Evolutionary conservation across 1,140 invertebrate genomes (phyloP), one percentile per base, ranked within the genome.

Genomic region (Frieseomelitta varia): DNA sequence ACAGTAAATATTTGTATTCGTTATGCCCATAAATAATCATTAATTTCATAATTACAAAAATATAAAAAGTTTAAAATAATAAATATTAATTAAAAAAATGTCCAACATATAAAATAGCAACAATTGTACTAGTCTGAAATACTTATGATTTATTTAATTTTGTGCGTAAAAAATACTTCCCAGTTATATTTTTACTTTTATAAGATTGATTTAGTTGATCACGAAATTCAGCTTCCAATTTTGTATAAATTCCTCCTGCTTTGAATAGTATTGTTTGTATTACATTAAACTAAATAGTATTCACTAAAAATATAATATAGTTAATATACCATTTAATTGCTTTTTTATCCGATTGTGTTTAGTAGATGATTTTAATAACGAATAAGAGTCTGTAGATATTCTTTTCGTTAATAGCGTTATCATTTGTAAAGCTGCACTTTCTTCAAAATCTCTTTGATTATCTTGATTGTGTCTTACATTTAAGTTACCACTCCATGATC

Each of bases 381-480:
- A 79, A 79, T 86, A 90, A 68, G 80, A 87, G 81, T 93, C 92
- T 30, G 90, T 81, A n/a, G 94, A 88, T 85, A 94, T 88, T 92
- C 96, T 90, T 86, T 95, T 95, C 34, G 95, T 95, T 47, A 97
- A 95, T 63, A 97, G 93, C 6, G 94, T 92, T 34, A 96, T 94
- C 95, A 98, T 97, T 92, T 97, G 96, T 67, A 96, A 95, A 65
- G 97, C 96, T 2, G 96, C 96, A 87, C 96, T 96, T 94, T 98
- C 97, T 93, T 98, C 97, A 90, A 96, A 97, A 72, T 97, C 96
- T 39, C 97, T 94, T 93, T 98, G 97, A 89, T 97, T 97, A 92
- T 98, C 97, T 93, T 98, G 97, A 94, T 98, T 98, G 90, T 97
- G 97, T 84, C 97, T 95, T 47, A 97, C 96, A 2, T 97, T 97